phyloP scores from a whole-genome alignment of 2,797 vertebrate species.

The Furcifer pardalis region DNA sequence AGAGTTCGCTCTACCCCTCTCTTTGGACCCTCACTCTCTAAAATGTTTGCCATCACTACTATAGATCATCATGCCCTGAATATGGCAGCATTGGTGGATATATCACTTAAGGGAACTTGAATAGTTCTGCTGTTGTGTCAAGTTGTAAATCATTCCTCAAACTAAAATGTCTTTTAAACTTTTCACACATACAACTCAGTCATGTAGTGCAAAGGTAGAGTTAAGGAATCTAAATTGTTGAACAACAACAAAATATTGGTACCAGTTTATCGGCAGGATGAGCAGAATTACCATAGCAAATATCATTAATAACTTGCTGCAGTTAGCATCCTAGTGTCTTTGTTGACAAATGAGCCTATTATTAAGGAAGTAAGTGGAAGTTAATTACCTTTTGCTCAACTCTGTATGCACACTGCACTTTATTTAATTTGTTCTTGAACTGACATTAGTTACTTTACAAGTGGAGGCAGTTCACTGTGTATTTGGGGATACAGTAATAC shows the following conservation, averaged over 20 bases:
- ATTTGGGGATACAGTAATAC: neutral
- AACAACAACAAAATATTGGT: neutral
- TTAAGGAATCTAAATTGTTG: neutral
- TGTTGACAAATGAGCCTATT: slow-evolving; percentile 29
- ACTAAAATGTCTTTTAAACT: slow-evolving; percentile 4
- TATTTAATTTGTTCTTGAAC: slow-evolving; percentile 5
- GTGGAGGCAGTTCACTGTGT: no score
- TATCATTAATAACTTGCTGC: neutral
- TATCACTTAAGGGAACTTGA: neutral
- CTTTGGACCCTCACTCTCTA: no score
- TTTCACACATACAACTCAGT: slow-evolving; percentile 6
- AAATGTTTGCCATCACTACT: no score
- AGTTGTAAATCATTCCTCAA: slow-evolving; percentile 13
- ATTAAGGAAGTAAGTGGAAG: slow-evolving; percentile 26
- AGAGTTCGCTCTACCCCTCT: no score
- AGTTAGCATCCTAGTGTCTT: slow-evolving; percentile 2
- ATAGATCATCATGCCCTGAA: neutral
- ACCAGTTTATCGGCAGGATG: neutral
- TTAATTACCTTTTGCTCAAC: slow-evolving; percentile 15
- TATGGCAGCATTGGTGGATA: neutral
- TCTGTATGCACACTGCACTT: neutral
- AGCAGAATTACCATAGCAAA: slow-evolving; percentile 3
- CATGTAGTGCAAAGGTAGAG: neutral
- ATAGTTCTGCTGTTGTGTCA: neutral
- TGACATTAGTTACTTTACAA: neutral